These are phyloP conservation scores for Phylloscopus trochiloides DNA, from an alignment of 2,113 vertebrate species.

Conservation along the genomic window DNA sequence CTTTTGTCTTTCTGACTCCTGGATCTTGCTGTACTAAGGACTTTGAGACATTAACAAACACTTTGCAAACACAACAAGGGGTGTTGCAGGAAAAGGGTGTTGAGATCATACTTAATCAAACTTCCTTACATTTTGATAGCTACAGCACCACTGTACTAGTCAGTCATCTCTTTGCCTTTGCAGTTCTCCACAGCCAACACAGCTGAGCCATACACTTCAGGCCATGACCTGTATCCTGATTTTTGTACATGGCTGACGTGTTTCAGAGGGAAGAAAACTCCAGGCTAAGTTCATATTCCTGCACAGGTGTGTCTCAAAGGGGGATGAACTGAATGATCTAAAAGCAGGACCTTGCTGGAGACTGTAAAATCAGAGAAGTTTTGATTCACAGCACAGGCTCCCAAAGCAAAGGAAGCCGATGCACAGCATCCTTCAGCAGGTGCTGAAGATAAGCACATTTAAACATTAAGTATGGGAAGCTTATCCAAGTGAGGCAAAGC, in stretches of 20 bases:
- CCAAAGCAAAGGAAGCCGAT: neutral
- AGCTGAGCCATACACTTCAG: neutral
- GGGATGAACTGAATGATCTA: neutral
- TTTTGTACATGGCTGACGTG: neutral
- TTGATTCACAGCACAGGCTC: neutral
- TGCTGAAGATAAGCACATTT: neutral
- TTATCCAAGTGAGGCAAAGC: neutral
- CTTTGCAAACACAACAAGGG: constrained; percentile 27
- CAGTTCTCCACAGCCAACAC: neutral
- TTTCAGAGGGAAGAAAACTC: neutral
- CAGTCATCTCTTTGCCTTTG: neutral
- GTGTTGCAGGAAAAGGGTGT: constrained; percentile 55
- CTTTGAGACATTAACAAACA: constrained; percentile 40
- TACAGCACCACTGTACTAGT: neutral
- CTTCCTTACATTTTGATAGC: constrained; percentile 59
- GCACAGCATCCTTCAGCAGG: neutral
- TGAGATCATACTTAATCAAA: constrained; percentile 53
- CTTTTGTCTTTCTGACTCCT: constrained; percentile 12
- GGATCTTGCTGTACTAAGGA: constrained; percentile 44
- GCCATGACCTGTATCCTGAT: neutral
- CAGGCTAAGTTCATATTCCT: neutral
- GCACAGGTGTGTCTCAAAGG: neutral
- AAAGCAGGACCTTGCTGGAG: neutral
- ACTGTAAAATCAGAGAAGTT: neutral
- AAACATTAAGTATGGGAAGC: neutral